Conservation (phyloP, 2,797 vertebrate species). For the Nyctibius grandis region DNA sequence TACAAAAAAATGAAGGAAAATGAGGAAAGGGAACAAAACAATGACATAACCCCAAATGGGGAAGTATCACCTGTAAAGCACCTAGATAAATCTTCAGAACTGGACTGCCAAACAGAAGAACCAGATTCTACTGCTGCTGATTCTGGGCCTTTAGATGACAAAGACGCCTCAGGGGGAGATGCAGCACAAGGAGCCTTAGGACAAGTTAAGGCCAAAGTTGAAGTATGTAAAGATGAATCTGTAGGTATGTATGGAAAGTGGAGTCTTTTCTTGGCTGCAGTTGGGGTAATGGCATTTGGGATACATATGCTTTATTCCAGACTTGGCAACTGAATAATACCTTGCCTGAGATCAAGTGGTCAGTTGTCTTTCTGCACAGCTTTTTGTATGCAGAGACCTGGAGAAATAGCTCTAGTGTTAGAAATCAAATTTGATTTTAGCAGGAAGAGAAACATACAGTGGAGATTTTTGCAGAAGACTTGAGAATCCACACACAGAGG, state of each 20-base stretch:
- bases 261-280: background rate
- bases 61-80: conserved; percentile 78
- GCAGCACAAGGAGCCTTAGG: conserved; percentile 88
- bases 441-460: background rate
- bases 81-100: conserved; percentile 69
- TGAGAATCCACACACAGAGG: background rate
- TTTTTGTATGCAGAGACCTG: background rate
- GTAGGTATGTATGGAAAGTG: conserved; percentile 81
- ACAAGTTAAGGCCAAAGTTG: conserved; percentile 97
- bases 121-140: conserved; percentile 68
- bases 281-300: background rate
- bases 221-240: conserved; percentile 99
- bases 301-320: background rate
- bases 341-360: background rate
- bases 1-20: conserved; percentile 98
- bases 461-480: background rate
- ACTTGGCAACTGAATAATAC: background rate
- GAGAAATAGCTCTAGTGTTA: background rate
- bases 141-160: conserved; percentile 68
- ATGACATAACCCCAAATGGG: conserved; percentile 76
- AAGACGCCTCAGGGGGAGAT: conserved; percentile 75
- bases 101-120: conserved; percentile 76
- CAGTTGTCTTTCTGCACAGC: background rate
- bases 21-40: conserved; percentile 88
- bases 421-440: background rate